phyloP scores from a whole-genome alignment of 2,888 invertebrate species.

The Drosophila parthenogenetica region DNA sequence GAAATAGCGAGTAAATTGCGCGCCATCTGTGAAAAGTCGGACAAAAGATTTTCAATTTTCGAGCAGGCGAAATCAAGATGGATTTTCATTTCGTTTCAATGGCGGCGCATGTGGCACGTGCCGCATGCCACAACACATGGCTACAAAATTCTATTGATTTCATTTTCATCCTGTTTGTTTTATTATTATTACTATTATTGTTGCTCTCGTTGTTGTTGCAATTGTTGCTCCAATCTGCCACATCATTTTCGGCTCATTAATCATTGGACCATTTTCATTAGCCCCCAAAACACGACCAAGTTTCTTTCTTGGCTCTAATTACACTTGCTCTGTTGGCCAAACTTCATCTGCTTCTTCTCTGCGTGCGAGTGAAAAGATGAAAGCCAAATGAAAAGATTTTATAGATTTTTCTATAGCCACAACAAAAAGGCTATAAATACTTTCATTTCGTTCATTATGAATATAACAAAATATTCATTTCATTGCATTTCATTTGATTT shows the following conservation, averaged over 20 bases:
- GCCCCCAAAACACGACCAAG: conserved; percentile 26
- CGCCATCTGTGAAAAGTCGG: conserved; percentile 49
- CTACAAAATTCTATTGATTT: conserved; percentile 52
- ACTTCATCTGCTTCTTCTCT: neutral
- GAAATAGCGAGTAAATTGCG: conserved; percentile 33
- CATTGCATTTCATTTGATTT: conserved; percentile 11
- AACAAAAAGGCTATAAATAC: conserved; percentile 43
- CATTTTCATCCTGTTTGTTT: neutral
- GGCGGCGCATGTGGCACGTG: conserved; percentile 31
- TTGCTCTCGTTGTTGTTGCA: conserved; percentile 29
- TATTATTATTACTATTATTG: neutral
- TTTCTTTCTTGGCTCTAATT: conserved; percentile 39
- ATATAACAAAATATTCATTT: conserved; percentile 12
- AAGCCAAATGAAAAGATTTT: conserved; percentile 43
- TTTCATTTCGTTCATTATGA: conserved; percentile 4
- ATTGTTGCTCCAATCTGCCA: conserved; percentile 67
- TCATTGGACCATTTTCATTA: conserved; percentile 71
- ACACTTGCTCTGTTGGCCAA: conserved; percentile 13
- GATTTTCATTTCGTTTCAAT: conserved; percentile 28
- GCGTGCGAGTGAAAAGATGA: conserved; percentile 18
- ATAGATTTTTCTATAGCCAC: conserved; percentile 46
- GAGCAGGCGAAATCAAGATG: conserved; percentile 37
- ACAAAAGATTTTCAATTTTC: conserved; percentile 22
- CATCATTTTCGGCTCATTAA: conserved; percentile 79
- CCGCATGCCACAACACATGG: conserved; percentile 67